Evolutionary conservation across 1,140 invertebrate species (phyloP), one percentile per base, ranked within the genome.

Genomic region (Dysdera silvatica): DNA sequence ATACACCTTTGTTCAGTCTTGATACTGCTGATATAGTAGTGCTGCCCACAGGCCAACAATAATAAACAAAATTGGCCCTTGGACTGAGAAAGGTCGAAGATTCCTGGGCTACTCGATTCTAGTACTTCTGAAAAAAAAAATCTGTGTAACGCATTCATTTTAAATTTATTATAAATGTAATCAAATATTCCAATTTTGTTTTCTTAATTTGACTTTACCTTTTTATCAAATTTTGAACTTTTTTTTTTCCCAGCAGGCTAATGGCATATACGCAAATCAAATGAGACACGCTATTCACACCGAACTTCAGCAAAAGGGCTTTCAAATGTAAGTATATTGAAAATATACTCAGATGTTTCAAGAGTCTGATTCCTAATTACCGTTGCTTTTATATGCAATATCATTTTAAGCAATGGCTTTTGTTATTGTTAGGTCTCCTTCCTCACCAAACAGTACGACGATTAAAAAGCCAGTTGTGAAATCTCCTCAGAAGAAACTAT

Each of bases 281-380:
- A 61, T 61, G 59, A 53, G 59, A 61, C 51, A 53, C n/a, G 59
- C 49, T 18, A 53, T 61, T 54, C 59, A 61, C 18, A 26, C 59
- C 24, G 59, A 61, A 45, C 24, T 61, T 18, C 59, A 61, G 7
- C 59, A 61, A 32, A 43, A 51, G 29, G 16, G 52, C 28, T 61
- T 51, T 12, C 59, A 48, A 24, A 45, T 24, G 59, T 61, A 53
- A 20, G 58, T 60, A 29, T n/a, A 29, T 1, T 26, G 12, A 3
- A 28, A 31, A 20, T 53, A 53, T 53, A 35, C 5, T n/a, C 18
- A 33, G 33, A 35, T 3, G 20, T 20, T 3, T 10, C 5, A 7
- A 35, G 18, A 35, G 33, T 33, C 2, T 33, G 33, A 35, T 53
- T 8, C 29, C 20, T 20, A 20, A 8, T 52, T 26, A 20, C 31